Evolutionary conservation across 2,797 vertebrate species (phyloP).

Genomic region (Betta splendens): DNA sequence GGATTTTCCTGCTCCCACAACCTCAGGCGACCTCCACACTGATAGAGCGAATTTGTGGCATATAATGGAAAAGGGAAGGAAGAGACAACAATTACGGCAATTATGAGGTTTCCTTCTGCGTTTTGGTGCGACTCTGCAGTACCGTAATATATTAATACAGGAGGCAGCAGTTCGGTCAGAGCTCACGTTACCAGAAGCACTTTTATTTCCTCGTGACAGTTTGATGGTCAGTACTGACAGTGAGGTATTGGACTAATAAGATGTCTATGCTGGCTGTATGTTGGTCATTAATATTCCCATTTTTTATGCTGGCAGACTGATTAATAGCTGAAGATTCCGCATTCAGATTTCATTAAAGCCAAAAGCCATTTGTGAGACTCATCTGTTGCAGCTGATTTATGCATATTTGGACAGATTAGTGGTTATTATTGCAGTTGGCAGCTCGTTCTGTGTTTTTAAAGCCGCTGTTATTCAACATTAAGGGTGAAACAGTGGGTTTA

Average conservation of each 20-base stretch:
- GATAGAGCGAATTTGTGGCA: constrained; percentile 4
- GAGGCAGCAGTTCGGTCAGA: not conserved
- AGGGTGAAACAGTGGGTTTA: not conserved
- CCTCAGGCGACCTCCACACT: constrained; percentile 5
- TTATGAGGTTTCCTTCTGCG: not conserved
- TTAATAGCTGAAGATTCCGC: not conserved
- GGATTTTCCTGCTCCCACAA: not conserved
- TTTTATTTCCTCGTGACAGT: not conserved
- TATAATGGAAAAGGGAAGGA: not conserved
- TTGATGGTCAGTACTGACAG: not conserved
- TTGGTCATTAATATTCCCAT: constrained; percentile 1
- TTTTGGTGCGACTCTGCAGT: not conserved
- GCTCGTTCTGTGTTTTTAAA: not conserved
- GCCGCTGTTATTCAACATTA: too few species aligned
- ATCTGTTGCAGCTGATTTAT: not conserved
- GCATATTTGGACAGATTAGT: not conserved
- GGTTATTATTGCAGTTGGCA: not conserved
- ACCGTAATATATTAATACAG: not conserved
- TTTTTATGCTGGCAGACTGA: not conserved
- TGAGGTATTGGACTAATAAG: not conserved
- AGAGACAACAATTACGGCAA: not conserved
- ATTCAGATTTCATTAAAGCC: not conserved
- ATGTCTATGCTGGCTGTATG: not conserved
- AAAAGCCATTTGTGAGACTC: not conserved
- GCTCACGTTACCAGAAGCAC: too few species aligned